These are phyloP conservation scores for Ctenicera cuprea DNA, from an alignment of 2,888 invertebrate genomes.

Conservation along the genomic window DNA sequence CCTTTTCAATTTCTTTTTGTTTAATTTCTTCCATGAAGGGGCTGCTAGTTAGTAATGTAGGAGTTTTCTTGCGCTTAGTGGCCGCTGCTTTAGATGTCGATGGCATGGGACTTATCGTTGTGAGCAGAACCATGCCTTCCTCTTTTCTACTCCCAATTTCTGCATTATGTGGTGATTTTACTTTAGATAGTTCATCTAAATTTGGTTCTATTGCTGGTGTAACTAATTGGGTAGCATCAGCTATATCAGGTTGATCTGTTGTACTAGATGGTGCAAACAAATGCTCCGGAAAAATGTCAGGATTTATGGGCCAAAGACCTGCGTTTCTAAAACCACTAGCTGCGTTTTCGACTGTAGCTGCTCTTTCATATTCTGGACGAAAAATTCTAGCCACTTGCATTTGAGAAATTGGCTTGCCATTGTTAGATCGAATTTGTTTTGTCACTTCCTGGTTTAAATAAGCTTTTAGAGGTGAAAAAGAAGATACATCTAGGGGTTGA, in stretches of 20 bases:
- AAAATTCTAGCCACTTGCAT: conserved; percentile 30
- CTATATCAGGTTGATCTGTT: conserved; percentile 34
- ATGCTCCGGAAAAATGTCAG: conserved; percentile 36
- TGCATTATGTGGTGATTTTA: neutral
- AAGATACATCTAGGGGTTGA: no score
- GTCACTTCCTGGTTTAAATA: conserved; percentile 42
- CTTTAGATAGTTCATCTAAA: neutral
- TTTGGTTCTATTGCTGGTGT: conserved; percentile 4
- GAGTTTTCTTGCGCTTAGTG: no score
- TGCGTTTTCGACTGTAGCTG: conserved; percentile 35
- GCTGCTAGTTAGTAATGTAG: no score
- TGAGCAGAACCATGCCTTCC: no score
- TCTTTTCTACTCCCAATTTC: no score
- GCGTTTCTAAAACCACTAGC: conserved; percentile 38
- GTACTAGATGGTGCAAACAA: conserved; percentile 35
- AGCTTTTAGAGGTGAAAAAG: conserved; percentile 1
- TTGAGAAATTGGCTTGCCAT: neutral
- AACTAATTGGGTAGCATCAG: conserved; percentile 26
- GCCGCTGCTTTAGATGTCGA: no score
- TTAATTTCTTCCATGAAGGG: neutral
- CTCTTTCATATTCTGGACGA: conserved; percentile 39
- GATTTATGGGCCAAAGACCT: conserved; percentile 37
- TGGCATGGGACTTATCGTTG: no score
- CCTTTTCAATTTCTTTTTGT: neutral
- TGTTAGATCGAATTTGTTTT: neutral